phyloP scores from a whole-genome alignment of 2,888 invertebrate species.

The Julus scandinavius region DNA sequence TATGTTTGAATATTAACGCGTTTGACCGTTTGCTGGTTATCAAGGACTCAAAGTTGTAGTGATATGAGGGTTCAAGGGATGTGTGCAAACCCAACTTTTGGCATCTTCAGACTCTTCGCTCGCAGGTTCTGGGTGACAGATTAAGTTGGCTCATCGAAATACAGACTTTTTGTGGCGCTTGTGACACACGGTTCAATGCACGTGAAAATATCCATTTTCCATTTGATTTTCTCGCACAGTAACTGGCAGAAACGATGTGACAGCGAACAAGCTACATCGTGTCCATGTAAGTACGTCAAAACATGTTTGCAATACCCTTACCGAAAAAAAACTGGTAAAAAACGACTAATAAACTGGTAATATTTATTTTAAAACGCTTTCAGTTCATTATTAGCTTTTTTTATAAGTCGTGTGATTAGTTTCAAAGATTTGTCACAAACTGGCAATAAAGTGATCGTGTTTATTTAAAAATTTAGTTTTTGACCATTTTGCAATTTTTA shows the following conservation, averaged over 20 bases:
- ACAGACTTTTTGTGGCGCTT: background rate
- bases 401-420: too few relatives aligned
- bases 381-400: too few relatives aligned
- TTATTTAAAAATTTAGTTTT: too few relatives aligned
- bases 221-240: slow-evolving; percentile 7
- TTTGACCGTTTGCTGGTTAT: background rate
- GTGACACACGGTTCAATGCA: slow-evolving; percentile 8
- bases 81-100: background rate
- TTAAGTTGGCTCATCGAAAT: background rate
- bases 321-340: too few relatives aligned
- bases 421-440: too few relatives aligned
- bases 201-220: slow-evolving; percentile 43
- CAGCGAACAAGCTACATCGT: background rate
- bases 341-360: too few relatives aligned
- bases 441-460: too few relatives aligned
- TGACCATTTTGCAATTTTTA: too few relatives aligned
- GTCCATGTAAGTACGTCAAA: background rate
- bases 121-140: background rate
- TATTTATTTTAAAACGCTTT: too few relatives aligned
- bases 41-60: background rate
- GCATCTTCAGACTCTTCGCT: background rate
- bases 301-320: background rate
- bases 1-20: background rate
- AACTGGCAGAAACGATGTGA: slow-evolving; percentile 42
- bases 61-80: background rate